Conservation (phyloP, 2,113 vertebrate species). For the Callithrix jacchus region DNA sequence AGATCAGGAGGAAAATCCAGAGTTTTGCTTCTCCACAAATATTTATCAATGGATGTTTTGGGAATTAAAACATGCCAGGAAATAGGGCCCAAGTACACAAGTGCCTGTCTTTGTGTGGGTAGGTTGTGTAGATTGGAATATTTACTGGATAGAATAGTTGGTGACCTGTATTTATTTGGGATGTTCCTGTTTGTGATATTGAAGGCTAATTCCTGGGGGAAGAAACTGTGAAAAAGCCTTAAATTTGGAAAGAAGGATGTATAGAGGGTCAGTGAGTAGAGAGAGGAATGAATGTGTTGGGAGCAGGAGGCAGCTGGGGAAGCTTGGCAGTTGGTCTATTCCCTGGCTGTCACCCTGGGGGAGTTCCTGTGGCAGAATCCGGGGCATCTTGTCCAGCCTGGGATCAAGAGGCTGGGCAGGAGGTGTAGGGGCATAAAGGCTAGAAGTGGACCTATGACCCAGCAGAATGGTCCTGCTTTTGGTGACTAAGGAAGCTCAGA, state of each 20-base stretch:
- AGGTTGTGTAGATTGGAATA: neutral
- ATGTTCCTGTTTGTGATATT: neutral
- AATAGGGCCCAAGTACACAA: neutral
- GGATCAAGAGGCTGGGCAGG: neutral
- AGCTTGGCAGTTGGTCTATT: neutral
- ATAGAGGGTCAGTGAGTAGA: neutral
- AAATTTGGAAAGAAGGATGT: neutral
- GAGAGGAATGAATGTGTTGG: neutral
- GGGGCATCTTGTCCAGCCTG: neutral
- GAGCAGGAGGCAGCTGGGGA: neutral
- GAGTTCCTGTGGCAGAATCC: neutral
- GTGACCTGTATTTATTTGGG: neutral
- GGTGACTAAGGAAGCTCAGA: neutral
- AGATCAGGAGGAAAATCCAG: conserved; percentile 49
- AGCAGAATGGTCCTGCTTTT: neutral
- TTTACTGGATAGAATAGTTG: neutral
- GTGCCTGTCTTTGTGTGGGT: neutral
- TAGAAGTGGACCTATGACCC: neutral
- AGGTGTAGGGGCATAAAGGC: neutral
- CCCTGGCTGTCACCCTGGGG: neutral
- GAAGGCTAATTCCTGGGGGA: neutral
- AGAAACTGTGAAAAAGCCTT: neutral
- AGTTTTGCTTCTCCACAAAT: conserved; percentile 54
- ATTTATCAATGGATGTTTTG: conserved; percentile 52
- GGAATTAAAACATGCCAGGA: conserved; percentile 46